Conservation (phyloP, 2,888 invertebrate species). For the Dryococelus australis region DNA sequence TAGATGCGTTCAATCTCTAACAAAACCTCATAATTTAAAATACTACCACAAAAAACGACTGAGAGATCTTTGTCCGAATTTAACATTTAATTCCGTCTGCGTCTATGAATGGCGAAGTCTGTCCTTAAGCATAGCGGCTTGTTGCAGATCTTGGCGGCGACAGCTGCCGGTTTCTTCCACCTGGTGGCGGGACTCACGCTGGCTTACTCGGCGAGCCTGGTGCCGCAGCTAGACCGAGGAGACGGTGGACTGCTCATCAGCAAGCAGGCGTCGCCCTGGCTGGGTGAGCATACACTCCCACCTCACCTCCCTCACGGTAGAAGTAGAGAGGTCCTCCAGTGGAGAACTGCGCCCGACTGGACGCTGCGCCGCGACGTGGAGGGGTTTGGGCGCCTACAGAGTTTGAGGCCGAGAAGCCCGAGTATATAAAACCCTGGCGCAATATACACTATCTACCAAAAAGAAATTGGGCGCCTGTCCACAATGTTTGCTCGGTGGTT, state of each 20-base stretch:
- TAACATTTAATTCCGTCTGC: no score
- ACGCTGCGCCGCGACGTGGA: not conserved
- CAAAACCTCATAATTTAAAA: no score
- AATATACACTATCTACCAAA: no score
- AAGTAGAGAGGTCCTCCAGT: not conserved
- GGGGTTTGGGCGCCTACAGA: no score
- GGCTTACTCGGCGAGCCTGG: constrained; percentile 65
- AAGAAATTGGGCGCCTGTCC: no score
- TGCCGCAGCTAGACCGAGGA: constrained; percentile 60
- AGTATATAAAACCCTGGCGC: no score
- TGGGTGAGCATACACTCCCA: constrained; percentile 32
- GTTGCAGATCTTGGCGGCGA: constrained; percentile 62
- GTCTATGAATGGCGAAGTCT: no score
- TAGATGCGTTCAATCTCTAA: no score
- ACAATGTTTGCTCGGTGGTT: no score
- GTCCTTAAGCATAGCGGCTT: not conserved
- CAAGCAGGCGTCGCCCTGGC: constrained; percentile 39
- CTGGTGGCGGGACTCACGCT: constrained; percentile 67
- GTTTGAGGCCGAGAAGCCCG: no score
- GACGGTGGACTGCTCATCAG: constrained; percentile 54
- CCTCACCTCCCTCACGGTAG: constrained; percentile 41
- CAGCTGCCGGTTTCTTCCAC: constrained; percentile 65
- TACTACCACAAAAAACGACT: no score
- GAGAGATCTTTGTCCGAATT: no score
- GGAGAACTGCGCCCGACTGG: not conserved